Evolutionary conservation across 2,888 invertebrate species (phyloP).

Genomic region (Furcula furcula): DNA sequence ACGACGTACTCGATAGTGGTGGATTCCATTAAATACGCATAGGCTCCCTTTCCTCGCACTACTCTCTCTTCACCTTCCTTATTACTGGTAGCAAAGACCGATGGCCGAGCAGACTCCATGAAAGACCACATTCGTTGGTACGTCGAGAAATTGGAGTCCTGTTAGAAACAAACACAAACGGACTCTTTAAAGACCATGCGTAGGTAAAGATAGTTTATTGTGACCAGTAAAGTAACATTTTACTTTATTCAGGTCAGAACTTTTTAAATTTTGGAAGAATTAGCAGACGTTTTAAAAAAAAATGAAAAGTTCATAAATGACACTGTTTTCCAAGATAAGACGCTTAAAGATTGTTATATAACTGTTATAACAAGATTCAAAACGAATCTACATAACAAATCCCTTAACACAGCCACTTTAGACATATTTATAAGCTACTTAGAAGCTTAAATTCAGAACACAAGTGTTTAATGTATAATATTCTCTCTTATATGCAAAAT

Average conservation of each 20-base stretch:
- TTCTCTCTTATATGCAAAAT: conserved; percentile 1
- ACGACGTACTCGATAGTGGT: conserved; percentile 97
- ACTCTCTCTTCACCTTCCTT: conserved; percentile 96
- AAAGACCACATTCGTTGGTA: conserved; percentile 98
- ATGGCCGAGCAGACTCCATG: conserved; percentile 94
- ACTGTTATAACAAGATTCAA: too few relatives aligned
- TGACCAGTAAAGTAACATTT: too few relatives aligned
- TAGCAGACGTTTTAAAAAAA: too few relatives aligned
- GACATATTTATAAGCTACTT: conserved; percentile 29
- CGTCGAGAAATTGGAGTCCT: conserved; percentile 96
- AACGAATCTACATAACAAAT: conserved; percentile 17
- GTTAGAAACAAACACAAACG: too few relatives aligned
- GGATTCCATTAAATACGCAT: conserved; percentile 99
- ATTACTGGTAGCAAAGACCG: conserved; percentile 93
- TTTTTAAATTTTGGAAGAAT: too few relatives aligned
- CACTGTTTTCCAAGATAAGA: too few relatives aligned
- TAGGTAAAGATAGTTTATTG: too few relatives aligned
- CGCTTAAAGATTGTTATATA: too few relatives aligned
- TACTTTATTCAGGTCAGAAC: too few relatives aligned
- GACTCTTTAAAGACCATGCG: too few relatives aligned
- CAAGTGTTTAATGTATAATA: conserved; percentile 9
- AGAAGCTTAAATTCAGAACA: conserved; percentile 22
- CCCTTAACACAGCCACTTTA: conserved; percentile 9
- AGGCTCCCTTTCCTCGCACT: conserved; percentile 90
- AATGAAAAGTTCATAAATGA: too few relatives aligned